phyloP scores from a whole-genome alignment of 2,113 vertebrate genomes.

The Pterocles gutturalis region DNA sequence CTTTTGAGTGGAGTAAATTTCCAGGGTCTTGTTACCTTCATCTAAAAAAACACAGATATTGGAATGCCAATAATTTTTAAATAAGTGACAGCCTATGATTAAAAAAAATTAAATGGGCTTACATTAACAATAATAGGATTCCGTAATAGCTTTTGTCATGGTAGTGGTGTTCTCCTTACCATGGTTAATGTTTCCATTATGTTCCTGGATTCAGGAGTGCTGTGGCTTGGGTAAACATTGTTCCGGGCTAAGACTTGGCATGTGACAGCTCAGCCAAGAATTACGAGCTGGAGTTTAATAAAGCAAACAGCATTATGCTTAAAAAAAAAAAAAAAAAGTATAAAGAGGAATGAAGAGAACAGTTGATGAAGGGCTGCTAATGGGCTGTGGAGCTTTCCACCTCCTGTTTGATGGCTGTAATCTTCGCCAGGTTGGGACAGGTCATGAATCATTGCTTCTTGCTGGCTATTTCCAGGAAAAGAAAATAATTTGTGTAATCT shows the following conservation, averaged over 20 bases:
- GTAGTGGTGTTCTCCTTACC: constrained; percentile 46
- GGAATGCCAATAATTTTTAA: not conserved
- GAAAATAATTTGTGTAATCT: not conserved
- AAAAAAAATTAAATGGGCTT: constrained; percentile 65
- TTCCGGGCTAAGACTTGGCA: not conserved
- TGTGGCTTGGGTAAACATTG: not conserved
- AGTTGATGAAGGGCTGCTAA: not conserved
- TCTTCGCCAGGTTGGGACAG: not conserved
- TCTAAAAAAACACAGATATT: not conserved
- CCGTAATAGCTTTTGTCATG: constrained; percentile 34
- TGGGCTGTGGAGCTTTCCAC: not conserved
- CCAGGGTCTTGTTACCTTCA: not conserved
- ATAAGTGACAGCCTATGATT: constrained; percentile 49
- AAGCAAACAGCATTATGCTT: not conserved
- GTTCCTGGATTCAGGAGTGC: not conserved
- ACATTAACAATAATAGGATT: constrained; percentile 55
- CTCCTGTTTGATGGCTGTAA: not conserved
- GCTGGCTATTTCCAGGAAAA: not conserved
- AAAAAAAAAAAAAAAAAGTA: not conserved
- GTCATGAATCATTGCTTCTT: not conserved
- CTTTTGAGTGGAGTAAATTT: not conserved
- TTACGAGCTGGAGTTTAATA: not conserved
- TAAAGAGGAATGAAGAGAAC: not conserved
- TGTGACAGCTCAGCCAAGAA: not conserved
- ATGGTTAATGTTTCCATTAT: constrained; percentile 37